These are phyloP conservation scores for Ceratina australensis DNA, from an alignment of 1,140 invertebrate species.

Conservation along the genomic window DNA sequence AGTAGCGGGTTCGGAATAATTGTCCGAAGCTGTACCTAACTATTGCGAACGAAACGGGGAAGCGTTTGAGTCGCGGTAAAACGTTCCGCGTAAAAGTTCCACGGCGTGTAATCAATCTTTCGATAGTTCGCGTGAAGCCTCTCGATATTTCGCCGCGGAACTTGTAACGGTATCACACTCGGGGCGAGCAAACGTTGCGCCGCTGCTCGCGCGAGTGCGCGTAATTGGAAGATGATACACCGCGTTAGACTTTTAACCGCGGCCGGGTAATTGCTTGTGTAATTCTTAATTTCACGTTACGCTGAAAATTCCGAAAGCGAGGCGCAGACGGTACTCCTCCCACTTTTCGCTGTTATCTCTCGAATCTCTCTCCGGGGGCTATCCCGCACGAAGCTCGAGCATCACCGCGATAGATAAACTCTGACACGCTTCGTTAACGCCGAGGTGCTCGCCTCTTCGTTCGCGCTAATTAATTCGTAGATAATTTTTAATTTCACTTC, in stretches of 20 bases:
- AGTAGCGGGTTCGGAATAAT: no score
- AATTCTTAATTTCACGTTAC: conserved; percentile 79
- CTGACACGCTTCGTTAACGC: conserved; percentile 71
- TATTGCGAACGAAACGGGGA: neutral
- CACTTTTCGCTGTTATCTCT: conserved; percentile 10
- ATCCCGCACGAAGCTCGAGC: neutral
- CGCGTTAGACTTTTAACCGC: conserved; percentile 70
- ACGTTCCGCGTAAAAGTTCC: conserved; percentile 21
- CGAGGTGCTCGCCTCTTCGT: conserved; percentile 35
- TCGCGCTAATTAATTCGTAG: conserved; percentile 71
- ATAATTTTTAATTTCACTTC: conserved; percentile 58
- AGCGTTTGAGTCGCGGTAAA: neutral
- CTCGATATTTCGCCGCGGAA: conserved; percentile 8
- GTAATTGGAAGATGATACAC: conserved; percentile 79
- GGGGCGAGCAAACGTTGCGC: neutral
- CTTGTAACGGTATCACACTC: conserved; percentile 16
- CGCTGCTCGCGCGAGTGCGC: conserved; percentile 60
- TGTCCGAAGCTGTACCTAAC: no score
- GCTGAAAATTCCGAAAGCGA: conserved; percentile 72
- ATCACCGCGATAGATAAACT: conserved; percentile 67
- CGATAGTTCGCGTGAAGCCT: neutral
- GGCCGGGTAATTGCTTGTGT: conserved; percentile 77
- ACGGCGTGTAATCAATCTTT: conserved; percentile 22
- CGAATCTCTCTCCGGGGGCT: conserved; percentile 6
- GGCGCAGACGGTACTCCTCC: conserved; percentile 29